Base-by-base conservation (phyloP, 2,888 invertebrate species). In the Habroteleia sp. region DNA sequence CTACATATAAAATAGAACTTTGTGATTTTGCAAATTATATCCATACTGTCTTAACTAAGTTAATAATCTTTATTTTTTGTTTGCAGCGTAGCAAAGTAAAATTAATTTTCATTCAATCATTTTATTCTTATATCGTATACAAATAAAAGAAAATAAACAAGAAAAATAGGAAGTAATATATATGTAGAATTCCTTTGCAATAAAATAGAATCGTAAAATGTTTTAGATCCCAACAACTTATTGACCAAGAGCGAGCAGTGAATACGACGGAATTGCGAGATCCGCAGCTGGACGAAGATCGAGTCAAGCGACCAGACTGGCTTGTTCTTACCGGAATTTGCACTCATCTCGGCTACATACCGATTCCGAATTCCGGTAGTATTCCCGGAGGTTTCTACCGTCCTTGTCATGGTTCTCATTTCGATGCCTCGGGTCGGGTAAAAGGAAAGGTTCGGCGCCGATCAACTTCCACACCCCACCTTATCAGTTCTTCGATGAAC, bases 371-470 rank as follows among this genome's bases (percentile, higher is more conserved):
- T 77, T 85, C 91, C 2, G 93, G 93, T 2, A 93, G 94, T 62
- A 94, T 89, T 83, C 80, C 84, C 0, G 93, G 93, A 7, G 95
- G 95, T 2, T 95, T 92, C 89, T 96, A 93, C 85, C 96, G 95
- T 81, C 95, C 96, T 0, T 96, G 95, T 84, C 95, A 96, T 82
- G 95, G 95, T 1, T 94, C 94, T 60, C 95, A 95, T 86, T 96
- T 92, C 83, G 95, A 95, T 83, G 93, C 91, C 14, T 90, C 94
- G 1, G 95, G 95, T 1, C 90, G 95, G 76, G 90, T 92, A 65
- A n/a, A n/a, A 91, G 95, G 31, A 94, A 93, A 88, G 94, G 94
- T 0, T 94, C 94, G 0, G 94, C 94, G 1, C 94, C 94, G 0
- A 86, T 89, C 0, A 95, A 95, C 85, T 88, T 95, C 78, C 93